Evolutionary conservation across 2,113 vertebrate species (phyloP).

Genomic region (Chauna torquata): DNA sequence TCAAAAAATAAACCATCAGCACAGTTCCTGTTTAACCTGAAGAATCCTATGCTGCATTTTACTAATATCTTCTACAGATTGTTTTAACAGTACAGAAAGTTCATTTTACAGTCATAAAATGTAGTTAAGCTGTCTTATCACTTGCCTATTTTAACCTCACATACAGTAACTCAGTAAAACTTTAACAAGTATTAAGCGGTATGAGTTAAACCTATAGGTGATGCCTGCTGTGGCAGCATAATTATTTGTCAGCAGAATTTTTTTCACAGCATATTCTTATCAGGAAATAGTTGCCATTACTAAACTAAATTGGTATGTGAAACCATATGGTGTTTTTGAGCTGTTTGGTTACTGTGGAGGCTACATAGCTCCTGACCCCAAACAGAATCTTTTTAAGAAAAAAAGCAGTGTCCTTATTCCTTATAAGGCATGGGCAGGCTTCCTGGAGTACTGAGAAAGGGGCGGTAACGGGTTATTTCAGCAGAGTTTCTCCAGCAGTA

Average conservation of each 20-base stretch:
- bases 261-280: background rate
- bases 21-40: background rate
- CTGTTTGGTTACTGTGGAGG: conserved; percentile 47
- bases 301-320: conserved; percentile 23
- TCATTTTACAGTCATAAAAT: background rate
- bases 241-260: conserved; percentile 39
- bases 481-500: background rate
- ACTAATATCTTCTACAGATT: background rate
- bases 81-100: background rate
- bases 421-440: conserved; percentile 71
- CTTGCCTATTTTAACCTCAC: background rate
- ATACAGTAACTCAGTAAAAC: background rate
- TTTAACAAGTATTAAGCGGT: background rate
- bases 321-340: conserved; percentile 44
- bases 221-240: background rate
- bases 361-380: conserved; percentile 58
- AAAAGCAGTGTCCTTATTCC: conserved; percentile 21
- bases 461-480: background rate
- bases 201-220: background rate
- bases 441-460: conserved; percentile 19
- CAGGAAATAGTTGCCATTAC: conserved; percentile 3
- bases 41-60: background rate
- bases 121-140: background rate
- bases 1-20: background rate
- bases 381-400: conserved; percentile 27